Conservation (phyloP, 2,113 vertebrate genomes). For the Cyprinodon variegatus region DNA sequence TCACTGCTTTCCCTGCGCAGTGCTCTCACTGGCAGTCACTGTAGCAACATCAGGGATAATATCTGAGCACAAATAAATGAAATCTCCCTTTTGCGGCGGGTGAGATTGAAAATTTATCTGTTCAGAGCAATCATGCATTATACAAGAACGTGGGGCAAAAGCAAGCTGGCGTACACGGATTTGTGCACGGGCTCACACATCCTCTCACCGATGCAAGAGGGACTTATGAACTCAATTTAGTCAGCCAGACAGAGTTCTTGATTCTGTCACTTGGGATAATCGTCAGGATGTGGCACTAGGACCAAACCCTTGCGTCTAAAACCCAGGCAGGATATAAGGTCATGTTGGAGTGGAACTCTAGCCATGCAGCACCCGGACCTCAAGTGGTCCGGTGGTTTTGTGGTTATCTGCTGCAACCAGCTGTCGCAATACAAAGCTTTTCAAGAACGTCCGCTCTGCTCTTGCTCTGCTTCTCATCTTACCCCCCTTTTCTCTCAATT, state of each 20-base stretch:
- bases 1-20: slow-evolving; percentile 31
- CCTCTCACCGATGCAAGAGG: slow-evolving; percentile 25
- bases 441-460: slow-evolving; percentile 67
- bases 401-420: slow-evolving; percentile 78
- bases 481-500: slow-evolving; percentile 37
- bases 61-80: slow-evolving; percentile 65
- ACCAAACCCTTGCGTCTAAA: slow-evolving; percentile 65
- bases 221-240: slow-evolving; percentile 72
- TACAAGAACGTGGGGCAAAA: slow-evolving; percentile 37
- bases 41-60: slow-evolving; percentile 60
- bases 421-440: slow-evolving; percentile 69
- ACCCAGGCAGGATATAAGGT: slow-evolving; percentile 76
- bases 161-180: slow-evolving; percentile 7
- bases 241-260: slow-evolving; percentile 69
- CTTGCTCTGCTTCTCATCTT: slow-evolving; percentile 56
- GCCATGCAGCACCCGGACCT: slow-evolving; percentile 75
- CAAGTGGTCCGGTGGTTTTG: slow-evolving; percentile 79
- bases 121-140: slow-evolving; percentile 64
- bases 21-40: slow-evolving; percentile 44
- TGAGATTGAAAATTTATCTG: slow-evolving; percentile 67
- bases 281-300: slow-evolving; percentile 73
- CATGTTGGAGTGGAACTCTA: slow-evolving; percentile 78
- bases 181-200: slow-evolving; percentile 19
- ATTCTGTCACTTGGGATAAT: slow-evolving; percentile 77
- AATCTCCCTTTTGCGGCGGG: slow-evolving; percentile 52